phyloP scores from a whole-genome alignment of 2,797 vertebrate genomes.

The Chaunax sp. region DNA sequence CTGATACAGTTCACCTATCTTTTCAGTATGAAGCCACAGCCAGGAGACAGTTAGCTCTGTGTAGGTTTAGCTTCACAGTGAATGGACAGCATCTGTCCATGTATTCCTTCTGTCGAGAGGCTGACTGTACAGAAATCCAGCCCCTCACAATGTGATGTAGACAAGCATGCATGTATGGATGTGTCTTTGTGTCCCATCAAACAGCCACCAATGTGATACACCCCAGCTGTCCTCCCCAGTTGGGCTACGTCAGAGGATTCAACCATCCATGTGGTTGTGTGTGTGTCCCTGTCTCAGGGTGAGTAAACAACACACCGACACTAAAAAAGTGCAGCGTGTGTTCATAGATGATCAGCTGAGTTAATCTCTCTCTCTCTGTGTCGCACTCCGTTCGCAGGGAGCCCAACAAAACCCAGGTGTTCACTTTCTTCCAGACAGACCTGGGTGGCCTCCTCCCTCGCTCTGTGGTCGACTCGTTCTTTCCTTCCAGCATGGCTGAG shows the following conservation, averaged over 20 bases:
- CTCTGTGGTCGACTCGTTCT: slow-evolving; percentile 94
- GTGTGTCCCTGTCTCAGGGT: slow-evolving; percentile 91
- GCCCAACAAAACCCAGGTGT: slow-evolving; percentile 86
- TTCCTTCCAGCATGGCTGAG: slow-evolving; percentile 90
- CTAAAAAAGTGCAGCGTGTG: neutral
- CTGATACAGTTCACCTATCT: too few species aligned
- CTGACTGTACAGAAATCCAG: too few species aligned
- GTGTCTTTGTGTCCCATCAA: slow-evolving; percentile 43
- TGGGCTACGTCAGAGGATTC: slow-evolving; percentile 89
- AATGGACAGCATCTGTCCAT: too few species aligned
- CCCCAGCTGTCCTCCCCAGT: slow-evolving; percentile 83
- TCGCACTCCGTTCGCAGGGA: slow-evolving; percentile 80
- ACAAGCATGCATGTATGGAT: neutral
- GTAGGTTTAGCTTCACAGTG: too few species aligned
- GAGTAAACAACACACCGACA: slow-evolving; percentile 66
- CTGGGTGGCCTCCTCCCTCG: slow-evolving; percentile 91
- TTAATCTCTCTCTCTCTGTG: neutral
- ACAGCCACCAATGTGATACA: slow-evolving; percentile 90
- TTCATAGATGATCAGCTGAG: neutral
- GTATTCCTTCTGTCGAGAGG: too few species aligned
- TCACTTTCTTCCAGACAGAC: slow-evolving; percentile 96
- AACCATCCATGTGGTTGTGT: slow-evolving; percentile 95
- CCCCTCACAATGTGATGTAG: too few species aligned
- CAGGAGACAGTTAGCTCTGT: too few species aligned
- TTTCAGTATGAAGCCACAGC: too few species aligned